Evolutionary conservation across 2,888 invertebrate species (phyloP).

Genomic region (Elgonia sp.): DNA sequence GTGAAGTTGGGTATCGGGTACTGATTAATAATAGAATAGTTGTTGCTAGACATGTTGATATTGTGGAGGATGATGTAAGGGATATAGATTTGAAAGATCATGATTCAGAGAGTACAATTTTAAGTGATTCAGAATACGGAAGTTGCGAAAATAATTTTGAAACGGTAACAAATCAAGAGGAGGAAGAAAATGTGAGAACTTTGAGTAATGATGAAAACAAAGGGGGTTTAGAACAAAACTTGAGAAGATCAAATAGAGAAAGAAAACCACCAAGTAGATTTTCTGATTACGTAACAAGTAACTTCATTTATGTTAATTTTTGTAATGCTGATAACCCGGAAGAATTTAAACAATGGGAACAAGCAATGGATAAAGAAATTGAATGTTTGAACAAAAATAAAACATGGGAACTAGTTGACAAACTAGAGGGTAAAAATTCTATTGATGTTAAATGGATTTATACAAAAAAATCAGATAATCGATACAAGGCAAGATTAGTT

Average conservation of each 20-base stretch:
- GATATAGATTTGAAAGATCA: constrained; percentile 45
- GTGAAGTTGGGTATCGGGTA: constrained; percentile 29
- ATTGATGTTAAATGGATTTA: constrained; percentile 4
- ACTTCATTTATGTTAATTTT: constrained; percentile 44
- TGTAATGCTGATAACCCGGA: constrained; percentile 15
- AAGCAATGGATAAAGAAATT: constrained; percentile 60
- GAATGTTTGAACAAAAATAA: constrained; percentile 49
- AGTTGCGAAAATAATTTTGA: neutral
- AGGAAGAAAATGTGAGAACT: neutral
- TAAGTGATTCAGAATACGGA: neutral
- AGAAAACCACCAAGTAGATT: neutral
- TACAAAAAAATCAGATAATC: neutral
- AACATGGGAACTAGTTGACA: constrained; percentile 48
- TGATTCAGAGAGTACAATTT: neutral
- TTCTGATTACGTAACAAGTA: neutral
- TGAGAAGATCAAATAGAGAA: constrained; percentile 2
- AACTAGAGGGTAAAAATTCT: neutral
- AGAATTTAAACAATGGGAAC: constrained; percentile 33
- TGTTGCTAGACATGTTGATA: constrained; percentile 70
- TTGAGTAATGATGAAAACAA: neutral
- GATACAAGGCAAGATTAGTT: constrained; percentile 10
- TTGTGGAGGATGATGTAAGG: constrained; percentile 62
- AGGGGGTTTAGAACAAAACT: neutral
- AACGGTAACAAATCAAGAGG: neutral
- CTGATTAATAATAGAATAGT: constrained; percentile 68